A percentile compares a stretch with the other conserved stretches of the same genome.
These are phyloP conservation scores for Heliothis subflexa DNA, from an alignment of 1,140 invertebrate species.

Conservation along the genomic window DNA sequence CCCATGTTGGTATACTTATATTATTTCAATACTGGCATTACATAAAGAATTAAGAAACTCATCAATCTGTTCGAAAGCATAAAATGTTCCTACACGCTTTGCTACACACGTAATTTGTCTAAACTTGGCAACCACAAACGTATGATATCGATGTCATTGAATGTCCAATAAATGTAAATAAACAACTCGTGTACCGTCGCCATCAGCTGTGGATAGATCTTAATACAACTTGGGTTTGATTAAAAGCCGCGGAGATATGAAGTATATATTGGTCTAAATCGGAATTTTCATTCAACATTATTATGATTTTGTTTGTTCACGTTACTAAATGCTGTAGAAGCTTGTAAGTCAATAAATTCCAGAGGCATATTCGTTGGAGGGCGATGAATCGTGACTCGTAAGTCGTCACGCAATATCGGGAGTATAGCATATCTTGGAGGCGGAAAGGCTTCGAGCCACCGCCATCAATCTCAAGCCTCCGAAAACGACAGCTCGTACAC, in stretches of 20 bases:
- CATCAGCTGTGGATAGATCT: not conserved
- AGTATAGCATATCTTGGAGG: conserved; percentile 70
- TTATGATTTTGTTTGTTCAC: conserved; percentile 30
- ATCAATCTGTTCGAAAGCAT: not conserved
- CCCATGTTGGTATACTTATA: too few relatives aligned
- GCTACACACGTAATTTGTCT: conserved; percentile 20
- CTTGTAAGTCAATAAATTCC: conserved; percentile 53
- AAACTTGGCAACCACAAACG: conserved; percentile 36
- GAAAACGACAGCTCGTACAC: conserved; percentile 51
- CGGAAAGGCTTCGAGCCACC: conserved; percentile 66
- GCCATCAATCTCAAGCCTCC: conserved; percentile 71
- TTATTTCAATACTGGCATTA: too few relatives aligned
- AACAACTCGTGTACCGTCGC: conserved; percentile 12
- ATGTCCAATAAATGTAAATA: conserved; percentile 41
- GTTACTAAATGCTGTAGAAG: conserved; percentile 46
- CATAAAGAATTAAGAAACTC: too few relatives aligned
- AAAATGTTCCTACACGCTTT: conserved; percentile 23
- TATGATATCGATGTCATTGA: conserved; percentile 27
- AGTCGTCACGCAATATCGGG: conserved; percentile 74
- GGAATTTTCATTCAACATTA: not conserved
- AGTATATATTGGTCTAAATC: not conserved
- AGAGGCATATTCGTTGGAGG: conserved; percentile 53
- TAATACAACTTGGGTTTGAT: not conserved
- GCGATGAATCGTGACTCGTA: conserved; percentile 55
- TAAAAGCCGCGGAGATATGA: not conserved